Base-by-base conservation (phyloP, 2,888 invertebrate genomes). In the Acrocyrtus sp. region DNA sequence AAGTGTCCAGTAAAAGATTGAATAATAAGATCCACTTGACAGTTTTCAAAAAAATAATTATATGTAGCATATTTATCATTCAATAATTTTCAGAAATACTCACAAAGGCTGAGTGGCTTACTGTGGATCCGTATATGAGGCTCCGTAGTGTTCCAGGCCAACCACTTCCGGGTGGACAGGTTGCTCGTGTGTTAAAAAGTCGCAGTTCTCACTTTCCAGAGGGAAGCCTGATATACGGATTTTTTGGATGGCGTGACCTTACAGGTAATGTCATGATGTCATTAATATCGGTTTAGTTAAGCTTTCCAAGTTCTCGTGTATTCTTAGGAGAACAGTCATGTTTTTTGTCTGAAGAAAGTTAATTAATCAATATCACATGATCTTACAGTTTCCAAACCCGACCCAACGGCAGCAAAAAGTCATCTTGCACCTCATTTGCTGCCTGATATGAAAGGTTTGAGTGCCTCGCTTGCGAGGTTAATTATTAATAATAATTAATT, bases 101-200 rank as follows among this genome's bases (percentile, higher is more conserved):
- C 57, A 85, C 88, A 0, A 87, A 91, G 85, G 91, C 91, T 1
- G 87, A 89, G 81, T 91, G 87, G 82, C 82, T 91, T 0, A 91
- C 91, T 77, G 90, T 92, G n/a, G 92, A 92, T 83, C 92, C 92
- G 0, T 92, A 91, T 75, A 90, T 90, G 89, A 47, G 80, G 26
- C 57, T 66, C 10, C 45, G 66, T 27, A 77, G 82, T 12, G 87
- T 88, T 81, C 79, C 86, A 65, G 90, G 90, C 1, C 84, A 85
- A 6, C 88, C 88, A 48, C 90, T 92, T 88, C 87, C 90, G 56
- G 92, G 92, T 26, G 85, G 87, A 60, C 92, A 92, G 86, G 88
- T 92, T 47, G 91, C 90, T n/a, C 91, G 91, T 83, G 89, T 93
- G 34, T 85, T 90, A 61, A 88, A 89, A 60, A 91, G 91, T 77